Conservation (phyloP, 2,113 vertebrate genomes). For the Isichthys henryi region DNA sequence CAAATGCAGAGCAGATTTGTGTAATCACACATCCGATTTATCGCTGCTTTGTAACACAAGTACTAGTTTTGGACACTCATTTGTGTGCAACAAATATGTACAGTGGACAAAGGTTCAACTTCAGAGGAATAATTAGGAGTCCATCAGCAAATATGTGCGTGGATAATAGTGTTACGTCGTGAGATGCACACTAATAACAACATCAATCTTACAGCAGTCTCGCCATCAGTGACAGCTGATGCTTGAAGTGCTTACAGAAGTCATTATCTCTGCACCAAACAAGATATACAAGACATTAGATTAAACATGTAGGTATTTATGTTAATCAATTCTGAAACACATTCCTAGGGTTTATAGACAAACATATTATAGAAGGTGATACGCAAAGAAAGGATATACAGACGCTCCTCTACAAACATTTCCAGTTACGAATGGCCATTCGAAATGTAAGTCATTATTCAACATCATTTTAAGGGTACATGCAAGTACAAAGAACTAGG, state of each 20-base stretch:
- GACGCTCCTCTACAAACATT: too few relatives aligned
- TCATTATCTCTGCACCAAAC: background rate
- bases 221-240: background rate
- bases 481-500: too few relatives aligned
- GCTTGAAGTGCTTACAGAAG: background rate
- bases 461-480: background rate
- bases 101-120: background rate
- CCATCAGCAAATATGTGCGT: background rate
- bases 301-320: background rate
- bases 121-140: background rate
- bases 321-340: background rate
- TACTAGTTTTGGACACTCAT: background rate
- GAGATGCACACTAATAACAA: background rate
- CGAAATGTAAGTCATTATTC: too few relatives aligned
- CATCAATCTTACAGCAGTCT: background rate
- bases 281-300: background rate
- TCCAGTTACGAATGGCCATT: too few relatives aligned
- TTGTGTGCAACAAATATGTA: background rate
- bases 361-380: background rate
- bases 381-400: background rate
- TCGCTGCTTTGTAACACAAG: background rate
- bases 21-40: background rate
- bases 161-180: background rate
- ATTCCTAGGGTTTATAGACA: background rate
- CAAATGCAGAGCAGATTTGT: background rate